Percentiles rank a stretch among this genome's conserved stretches.
These are phyloP conservation scores for Varanus komodoensis DNA, from an alignment of 2,113 vertebrate species.

Conservation along the genomic window DNA sequence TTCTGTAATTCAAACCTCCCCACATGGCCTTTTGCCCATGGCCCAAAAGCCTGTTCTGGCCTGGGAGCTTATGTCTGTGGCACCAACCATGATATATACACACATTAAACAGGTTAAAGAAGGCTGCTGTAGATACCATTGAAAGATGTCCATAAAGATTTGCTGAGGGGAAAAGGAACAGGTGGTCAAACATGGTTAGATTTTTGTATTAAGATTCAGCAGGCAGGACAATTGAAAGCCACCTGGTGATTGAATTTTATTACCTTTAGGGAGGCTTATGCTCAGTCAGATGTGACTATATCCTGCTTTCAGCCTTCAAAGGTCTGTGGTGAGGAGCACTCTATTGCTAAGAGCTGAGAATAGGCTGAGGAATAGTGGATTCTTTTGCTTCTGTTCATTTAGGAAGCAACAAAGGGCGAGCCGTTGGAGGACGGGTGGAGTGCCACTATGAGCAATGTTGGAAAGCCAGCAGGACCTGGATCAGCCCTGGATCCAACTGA, in stretches of 20 bases:
- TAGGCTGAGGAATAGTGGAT: not conserved
- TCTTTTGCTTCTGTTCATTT: conserved; percentile 11
- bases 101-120: not conserved
- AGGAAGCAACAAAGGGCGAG: conserved; percentile 5
- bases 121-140: not conserved
- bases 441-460: conserved; percentile 52
- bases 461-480: not conserved
- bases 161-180: not conserved
- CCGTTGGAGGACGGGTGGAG: not conserved
- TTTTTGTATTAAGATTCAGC: not conserved
- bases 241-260: not conserved
- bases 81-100: too few species aligned
- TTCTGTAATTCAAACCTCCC: too few species aligned
- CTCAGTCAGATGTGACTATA: not conserved
- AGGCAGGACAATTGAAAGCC: not conserved
- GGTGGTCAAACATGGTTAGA: not conserved
- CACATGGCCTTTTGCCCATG: too few species aligned
- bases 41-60: too few species aligned
- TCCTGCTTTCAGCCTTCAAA: conserved; percentile 22
- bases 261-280: not conserved
- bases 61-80: too few species aligned
- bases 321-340: conserved; percentile 15
- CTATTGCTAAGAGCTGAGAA: not conserved
- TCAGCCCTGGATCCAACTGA: not conserved
- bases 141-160: not conserved